phyloP scores from a whole-genome alignment of 2,888 invertebrate species.

The Eudemis profundana region DNA sequence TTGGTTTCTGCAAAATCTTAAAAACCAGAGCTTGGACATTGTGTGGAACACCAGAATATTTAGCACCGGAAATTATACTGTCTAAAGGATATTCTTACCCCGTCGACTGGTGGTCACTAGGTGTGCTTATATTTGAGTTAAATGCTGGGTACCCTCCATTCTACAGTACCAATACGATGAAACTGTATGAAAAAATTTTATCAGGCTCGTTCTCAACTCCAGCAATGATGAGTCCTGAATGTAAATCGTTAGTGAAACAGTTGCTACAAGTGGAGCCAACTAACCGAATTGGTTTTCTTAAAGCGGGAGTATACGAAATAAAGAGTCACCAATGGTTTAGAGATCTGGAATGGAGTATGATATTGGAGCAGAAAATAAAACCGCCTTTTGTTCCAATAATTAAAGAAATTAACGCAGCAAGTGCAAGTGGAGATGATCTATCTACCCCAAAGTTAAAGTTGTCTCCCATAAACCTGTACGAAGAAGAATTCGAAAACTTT shows the following conservation, averaged over 20 bases:
- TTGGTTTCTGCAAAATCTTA: constrained; percentile 95
- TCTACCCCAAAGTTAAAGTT: constrained; percentile 9
- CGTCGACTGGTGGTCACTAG: constrained; percentile 98
- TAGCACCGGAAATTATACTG: constrained; percentile 96
- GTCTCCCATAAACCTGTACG: constrained; percentile 12
- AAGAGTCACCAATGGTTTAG: constrained; percentile 96
- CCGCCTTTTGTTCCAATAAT: constrained; percentile 19
- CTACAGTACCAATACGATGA: constrained; percentile 93
- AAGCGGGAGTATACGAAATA: constrained; percentile 94
- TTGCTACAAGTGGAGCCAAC: constrained; percentile 87
- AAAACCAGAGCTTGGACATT: constrained; percentile 93
- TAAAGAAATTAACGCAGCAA: neutral
- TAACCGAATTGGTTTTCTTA: constrained; percentile 93
- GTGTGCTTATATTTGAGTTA: constrained; percentile 94
- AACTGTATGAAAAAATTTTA: constrained; percentile 97
- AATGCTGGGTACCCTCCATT: constrained; percentile 96
- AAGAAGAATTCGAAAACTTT: constrained; percentile 28
- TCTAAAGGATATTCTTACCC: constrained; percentile 95
- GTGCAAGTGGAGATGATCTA: too few species aligned
- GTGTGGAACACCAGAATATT: constrained; percentile 98
- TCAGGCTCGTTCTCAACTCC: constrained; percentile 93
- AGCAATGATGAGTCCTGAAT: constrained; percentile 89
- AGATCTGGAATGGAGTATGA: constrained; percentile 49
- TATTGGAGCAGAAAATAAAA: constrained; percentile 12
- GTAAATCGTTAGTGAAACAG: constrained; percentile 92